A percentile compares a stretch with the other conserved stretches of the same genome.
Conservation (phyloP, 2,113 vertebrate genomes). For the Condylura cristata region DNA sequence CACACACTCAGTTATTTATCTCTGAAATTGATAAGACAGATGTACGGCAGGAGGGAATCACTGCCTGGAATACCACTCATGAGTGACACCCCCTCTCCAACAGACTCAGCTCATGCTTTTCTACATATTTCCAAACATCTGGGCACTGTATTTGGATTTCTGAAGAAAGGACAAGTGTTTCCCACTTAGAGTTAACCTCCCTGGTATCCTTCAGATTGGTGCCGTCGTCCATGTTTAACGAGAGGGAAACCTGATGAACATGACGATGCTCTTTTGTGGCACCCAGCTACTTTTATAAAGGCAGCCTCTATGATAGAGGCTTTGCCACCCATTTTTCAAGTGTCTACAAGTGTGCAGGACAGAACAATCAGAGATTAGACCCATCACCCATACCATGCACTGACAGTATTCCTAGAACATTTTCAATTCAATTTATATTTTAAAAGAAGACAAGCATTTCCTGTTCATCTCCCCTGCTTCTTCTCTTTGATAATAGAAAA, state of each 20-base stretch:
- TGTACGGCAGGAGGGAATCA: too few species aligned
- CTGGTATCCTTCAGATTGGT: neutral
- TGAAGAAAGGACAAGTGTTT: neutral
- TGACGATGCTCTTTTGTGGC: neutral
- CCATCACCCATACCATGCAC: accelerated
- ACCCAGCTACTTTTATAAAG: neutral
- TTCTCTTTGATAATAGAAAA: neutral
- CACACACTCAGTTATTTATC: accelerated
- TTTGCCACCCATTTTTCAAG: neutral
- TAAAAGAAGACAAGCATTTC: neutral
- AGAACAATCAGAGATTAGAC: neutral
- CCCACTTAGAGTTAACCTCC: neutral
- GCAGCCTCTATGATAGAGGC: accelerated
- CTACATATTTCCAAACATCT: neutral
- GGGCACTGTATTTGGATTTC: neutral
- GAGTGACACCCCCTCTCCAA: neutral
- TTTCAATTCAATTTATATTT: neutral
- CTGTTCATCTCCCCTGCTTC: neutral
- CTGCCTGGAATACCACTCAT: neutral
- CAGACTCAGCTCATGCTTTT: neutral
- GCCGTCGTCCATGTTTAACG: neutral
- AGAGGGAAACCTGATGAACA: neutral
- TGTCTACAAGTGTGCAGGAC: neutral
- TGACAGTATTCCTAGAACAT: neutral
- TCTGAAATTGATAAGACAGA: neutral